A percentile compares a stretch with the other conserved stretches of the same genome.
Evolutionary conservation across 2,797 vertebrate species (phyloP).

Genomic region (Amazonetta brasiliensis): DNA sequence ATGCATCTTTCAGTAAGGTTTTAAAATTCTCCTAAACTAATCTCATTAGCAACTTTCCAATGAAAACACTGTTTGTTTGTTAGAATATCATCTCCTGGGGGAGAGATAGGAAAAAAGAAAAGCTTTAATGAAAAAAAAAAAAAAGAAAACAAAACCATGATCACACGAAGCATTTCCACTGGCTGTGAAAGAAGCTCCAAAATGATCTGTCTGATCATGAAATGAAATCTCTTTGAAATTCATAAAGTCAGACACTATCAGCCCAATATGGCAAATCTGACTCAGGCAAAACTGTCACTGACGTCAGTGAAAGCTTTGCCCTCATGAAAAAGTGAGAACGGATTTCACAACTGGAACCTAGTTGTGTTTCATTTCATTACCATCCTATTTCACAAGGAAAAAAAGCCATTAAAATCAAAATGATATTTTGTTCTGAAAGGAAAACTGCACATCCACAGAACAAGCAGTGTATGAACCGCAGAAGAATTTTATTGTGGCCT

Average conservation of each 20-base stretch:
- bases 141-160: neutral
- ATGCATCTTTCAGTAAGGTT: neutral
- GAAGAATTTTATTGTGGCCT: neutral
- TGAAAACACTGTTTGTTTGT: neutral
- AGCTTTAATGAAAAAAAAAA: neutral
- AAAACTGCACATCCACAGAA: neutral
- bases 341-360: conserved; percentile 26
- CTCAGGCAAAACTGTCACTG: conserved; percentile 43
- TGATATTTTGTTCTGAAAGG: neutral
- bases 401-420: conserved; percentile 17
- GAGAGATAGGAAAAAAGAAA: neutral
- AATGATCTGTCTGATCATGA: conserved; percentile 47
- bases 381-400: conserved; percentile 34
- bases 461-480: neutral
- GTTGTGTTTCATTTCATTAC: conserved; percentile 56
- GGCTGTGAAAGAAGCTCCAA: conserved; percentile 20
- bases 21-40: neutral
- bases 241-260: conserved; percentile 59
- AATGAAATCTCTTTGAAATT: conserved; percentile 53
- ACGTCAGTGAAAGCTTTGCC: conserved; percentile 23
- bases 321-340: neutral
- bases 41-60: neutral
- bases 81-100: neutral
- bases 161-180: conserved; percentile 1
- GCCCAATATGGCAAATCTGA: conserved; percentile 20